phyloP scores from a whole-genome alignment of 1,140 invertebrate species.

The Drosophila pruinosa region DNA sequence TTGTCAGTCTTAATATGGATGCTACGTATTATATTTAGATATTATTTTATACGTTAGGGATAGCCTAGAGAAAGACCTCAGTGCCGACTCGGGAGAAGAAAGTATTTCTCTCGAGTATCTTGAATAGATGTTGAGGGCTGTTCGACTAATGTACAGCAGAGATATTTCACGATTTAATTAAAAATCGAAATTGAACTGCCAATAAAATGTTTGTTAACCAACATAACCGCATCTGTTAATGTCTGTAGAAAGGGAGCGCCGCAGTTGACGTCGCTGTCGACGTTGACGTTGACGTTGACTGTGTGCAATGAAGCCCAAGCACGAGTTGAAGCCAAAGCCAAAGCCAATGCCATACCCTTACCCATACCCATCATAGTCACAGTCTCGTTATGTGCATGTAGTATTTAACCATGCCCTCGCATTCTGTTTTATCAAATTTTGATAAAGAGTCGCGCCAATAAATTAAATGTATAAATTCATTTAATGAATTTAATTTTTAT shows the following conservation, averaged over 20 bases:
- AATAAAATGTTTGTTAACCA: conserved; percentile 78
- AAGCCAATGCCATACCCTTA: neutral
- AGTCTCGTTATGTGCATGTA: conserved; percentile 18
- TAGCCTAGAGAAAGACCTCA: too few species aligned
- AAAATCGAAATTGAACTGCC: conserved; percentile 73
- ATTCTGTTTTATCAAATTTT: conserved; percentile 68
- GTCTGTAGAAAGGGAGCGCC: conserved; percentile 56
- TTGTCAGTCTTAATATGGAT: too few species aligned
- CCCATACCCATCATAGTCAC: neutral
- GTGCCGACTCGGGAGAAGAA: too few species aligned
- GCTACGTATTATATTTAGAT: too few species aligned
- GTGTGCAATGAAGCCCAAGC: conserved; percentile 62
- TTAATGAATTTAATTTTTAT: conserved; percentile 76
- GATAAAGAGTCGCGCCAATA: conserved; percentile 76
- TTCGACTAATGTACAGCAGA: conserved; percentile 26
- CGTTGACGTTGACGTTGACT: conserved; percentile 17
- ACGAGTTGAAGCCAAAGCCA: conserved; percentile 12
- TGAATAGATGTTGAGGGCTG: neutral
- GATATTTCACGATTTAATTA: conserved; percentile 77
- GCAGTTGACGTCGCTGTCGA: neutral
- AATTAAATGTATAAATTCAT: conserved; percentile 81
- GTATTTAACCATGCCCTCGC: conserved; percentile 12
- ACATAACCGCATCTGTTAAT: conserved; percentile 78
- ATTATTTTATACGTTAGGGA: too few species aligned
- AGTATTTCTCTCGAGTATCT: neutral